These are phyloP conservation scores for Philopedon plagiatum DNA, from an alignment of 2,888 invertebrate genomes.

Conservation along the genomic window DNA sequence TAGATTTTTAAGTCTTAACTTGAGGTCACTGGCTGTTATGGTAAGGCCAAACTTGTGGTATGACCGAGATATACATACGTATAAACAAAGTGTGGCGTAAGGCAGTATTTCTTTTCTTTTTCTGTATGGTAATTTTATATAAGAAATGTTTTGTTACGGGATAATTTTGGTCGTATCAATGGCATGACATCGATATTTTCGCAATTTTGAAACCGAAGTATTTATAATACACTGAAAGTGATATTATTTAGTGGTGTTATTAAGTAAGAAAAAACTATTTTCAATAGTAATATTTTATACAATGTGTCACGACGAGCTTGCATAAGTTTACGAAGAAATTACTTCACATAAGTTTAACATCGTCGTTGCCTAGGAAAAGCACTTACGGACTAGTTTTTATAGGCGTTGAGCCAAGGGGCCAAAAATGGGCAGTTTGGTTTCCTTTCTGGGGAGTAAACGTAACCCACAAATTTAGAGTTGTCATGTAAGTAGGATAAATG, in stretches of 20 bases:
- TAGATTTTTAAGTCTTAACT: slow-evolving; percentile 30
- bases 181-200: not conserved
- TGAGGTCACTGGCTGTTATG: slow-evolving; percentile 18
- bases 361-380: too few species aligned
- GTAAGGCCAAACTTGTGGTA: slow-evolving; percentile 21
- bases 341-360: too few species aligned
- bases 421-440: too few species aligned
- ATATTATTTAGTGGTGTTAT: not conserved
- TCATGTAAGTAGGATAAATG: too few species aligned
- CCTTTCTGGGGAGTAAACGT: too few species aligned
- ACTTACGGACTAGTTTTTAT: too few species aligned
- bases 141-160: not conserved
- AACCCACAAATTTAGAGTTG: too few species aligned
- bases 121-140: not conserved
- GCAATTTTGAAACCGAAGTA: not conserved
- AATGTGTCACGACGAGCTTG: too few species aligned
- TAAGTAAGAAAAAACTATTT: not conserved
- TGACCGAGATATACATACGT: slow-evolving; percentile 20
- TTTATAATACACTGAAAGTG: not conserved
- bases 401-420: too few species aligned
- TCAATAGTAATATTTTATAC: too few species aligned
- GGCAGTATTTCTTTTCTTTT: too few species aligned
- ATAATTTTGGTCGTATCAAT: not conserved
- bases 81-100: slow-evolving; percentile 8
- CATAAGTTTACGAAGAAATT: too few species aligned